These are phyloP conservation scores for Echeneis naucrates DNA, from an alignment of 2,797 vertebrate species.

Conservation along the genomic window DNA sequence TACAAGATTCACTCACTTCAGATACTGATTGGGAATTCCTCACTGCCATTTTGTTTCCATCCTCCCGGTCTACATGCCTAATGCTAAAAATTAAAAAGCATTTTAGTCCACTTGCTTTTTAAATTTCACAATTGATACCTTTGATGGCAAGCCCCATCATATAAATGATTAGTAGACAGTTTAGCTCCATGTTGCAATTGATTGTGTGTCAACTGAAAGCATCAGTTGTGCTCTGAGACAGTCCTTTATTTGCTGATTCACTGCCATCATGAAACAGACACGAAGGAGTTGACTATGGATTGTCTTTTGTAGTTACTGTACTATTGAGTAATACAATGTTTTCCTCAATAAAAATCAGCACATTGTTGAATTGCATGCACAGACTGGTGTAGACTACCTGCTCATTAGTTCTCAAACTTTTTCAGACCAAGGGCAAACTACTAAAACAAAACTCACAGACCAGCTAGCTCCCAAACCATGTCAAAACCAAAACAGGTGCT, in stretches of 20 bases:
- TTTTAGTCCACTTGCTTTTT: constrained; percentile 15
- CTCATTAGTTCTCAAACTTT: no score
- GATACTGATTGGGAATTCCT: constrained; percentile 80
- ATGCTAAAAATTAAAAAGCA: constrained; percentile 34
- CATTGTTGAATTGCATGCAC: no score
- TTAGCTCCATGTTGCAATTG: constrained; percentile 19
- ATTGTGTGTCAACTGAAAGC: constrained; percentile 5
- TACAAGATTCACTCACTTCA: constrained; percentile 72
- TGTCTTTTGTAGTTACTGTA: neutral
- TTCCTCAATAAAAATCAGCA: neutral
- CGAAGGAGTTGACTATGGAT: neutral
- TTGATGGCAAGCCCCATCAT: constrained; percentile 5
- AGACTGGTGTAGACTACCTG: neutral
- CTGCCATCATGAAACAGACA: neutral
- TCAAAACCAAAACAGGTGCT: no score
- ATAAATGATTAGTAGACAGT: constrained; percentile 16
- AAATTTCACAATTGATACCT: neutral
- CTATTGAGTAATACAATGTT: neutral
- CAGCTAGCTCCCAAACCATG: no score
- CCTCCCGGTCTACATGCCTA: constrained; percentile 29
- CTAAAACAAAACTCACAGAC: no score
- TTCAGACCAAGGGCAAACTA: no score
- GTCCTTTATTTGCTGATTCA: neutral
- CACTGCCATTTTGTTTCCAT: constrained; percentile 60
- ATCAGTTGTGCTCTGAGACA: neutral